Conservation (phyloP, 2,797 vertebrate genomes). For the Sebastes alutus region DNA sequence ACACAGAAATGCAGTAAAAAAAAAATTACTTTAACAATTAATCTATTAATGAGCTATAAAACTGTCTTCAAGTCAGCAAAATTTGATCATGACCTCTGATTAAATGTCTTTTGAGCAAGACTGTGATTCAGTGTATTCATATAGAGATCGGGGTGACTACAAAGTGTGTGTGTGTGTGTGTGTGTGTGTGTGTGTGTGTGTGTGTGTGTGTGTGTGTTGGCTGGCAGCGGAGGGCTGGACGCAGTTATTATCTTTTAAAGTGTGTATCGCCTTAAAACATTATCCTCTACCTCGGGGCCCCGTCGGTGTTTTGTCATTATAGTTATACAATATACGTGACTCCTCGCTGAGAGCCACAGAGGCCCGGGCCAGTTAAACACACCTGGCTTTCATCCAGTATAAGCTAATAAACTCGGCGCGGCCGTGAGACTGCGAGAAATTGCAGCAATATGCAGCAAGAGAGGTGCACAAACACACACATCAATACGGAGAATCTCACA, state of each 20-base stretch:
- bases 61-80: not conserved
- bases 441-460: constrained; percentile 38
- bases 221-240: not conserved
- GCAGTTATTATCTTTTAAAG: constrained; percentile 19
- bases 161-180: not conserved
- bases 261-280: constrained; percentile 22
- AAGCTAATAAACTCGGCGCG: constrained; percentile 41
- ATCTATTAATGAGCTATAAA: not conserved
- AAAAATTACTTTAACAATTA: not conserved
- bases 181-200: not conserved
- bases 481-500: not conserved
- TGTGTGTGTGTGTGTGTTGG: not conserved
- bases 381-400: constrained; percentile 46
- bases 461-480: constrained; percentile 19
- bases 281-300: constrained; percentile 12
- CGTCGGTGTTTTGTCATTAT: constrained; percentile 35
- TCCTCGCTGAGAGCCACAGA: constrained; percentile 39
- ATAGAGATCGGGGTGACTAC: not conserved
- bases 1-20: not conserved
- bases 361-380: constrained; percentile 43
- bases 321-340: constrained; percentile 34
- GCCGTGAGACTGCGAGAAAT: constrained; percentile 30
- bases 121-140: not conserved
- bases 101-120: not conserved
- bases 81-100: not conserved